Evolutionary conservation across 2,888 invertebrate species (phyloP), one percentile per base, ranked within the genome.

Genomic region (Brachynemurus nebulosus): DNA sequence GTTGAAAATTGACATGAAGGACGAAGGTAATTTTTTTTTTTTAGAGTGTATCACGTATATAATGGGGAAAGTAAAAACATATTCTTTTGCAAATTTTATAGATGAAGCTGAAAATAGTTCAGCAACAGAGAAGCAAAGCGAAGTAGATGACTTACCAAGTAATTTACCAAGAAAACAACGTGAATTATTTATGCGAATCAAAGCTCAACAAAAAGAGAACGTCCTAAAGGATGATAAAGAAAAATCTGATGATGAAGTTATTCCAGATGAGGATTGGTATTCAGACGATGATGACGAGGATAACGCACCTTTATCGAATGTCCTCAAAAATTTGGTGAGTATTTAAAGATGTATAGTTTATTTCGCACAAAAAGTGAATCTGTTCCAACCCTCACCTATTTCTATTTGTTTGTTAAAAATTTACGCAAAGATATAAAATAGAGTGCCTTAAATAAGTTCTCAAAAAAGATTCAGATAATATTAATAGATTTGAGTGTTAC

Each of bases 231-330:
- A 63, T 35, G 48, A 56, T 12, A 51, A 42, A 50, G 3, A 51
- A 11, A 3, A 49, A 48, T 43, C 54, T 16, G 57, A 56, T 20
- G 60, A 59, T 21, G 53, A 58, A 1, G 55, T 54, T 14, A 56
- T 55, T 42, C 56, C 60, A 45, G 61, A 63, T 35, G 66, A 67
- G 45, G 77, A 80, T 62, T 86, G 86, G 80, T 86, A 86, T 58
- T 86, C 85, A 2, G 85, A 85, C 53, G 83, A 82, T 53, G 80
- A 79, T 54, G 83, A 80, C 47, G 70, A 69, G 33, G 18, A 37
- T 18, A 9, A 14, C 2, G 20, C 36, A 17, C 37, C 43, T 17
- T 34, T 46, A 33, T 46, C 45, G 3, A 48, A 46, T 37, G 43
- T 44, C 41, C 45, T 46, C 16, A 48, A 44, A 16, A 45, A 47